phyloP scores from a whole-genome alignment of 2,797 vertebrate genomes.

The Amblyraja radiata region DNA sequence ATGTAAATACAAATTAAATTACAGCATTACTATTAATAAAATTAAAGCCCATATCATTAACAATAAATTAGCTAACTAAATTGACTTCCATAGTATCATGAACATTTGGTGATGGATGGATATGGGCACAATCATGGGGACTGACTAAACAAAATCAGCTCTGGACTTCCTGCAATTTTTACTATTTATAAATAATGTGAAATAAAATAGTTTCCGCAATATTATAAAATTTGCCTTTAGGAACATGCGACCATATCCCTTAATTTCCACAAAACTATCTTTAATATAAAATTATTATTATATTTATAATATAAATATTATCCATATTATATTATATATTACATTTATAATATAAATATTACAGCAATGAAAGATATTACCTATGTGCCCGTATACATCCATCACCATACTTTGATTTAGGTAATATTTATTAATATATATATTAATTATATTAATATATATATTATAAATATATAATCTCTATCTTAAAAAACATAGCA shows the following conservation, averaged over 20 bases:
- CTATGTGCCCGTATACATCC: too few species aligned
- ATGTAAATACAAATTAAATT: background rate
- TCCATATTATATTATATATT: too few species aligned
- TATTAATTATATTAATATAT: too few species aligned
- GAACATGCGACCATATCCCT: background rate
- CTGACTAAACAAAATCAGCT: background rate
- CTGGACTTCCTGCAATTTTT: background rate
- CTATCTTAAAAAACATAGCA: too few species aligned
- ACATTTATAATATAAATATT: too few species aligned
- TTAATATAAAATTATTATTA: too few species aligned
- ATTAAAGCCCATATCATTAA: background rate
- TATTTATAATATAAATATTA: too few species aligned
- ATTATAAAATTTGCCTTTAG: slow-evolving; percentile 2
- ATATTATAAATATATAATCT: too few species aligned
- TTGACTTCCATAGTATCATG: background rate
- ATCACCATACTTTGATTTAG: too few species aligned
- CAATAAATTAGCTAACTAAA: background rate
- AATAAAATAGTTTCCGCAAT: background rate
- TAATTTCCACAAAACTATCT: too few species aligned
- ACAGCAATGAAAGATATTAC: too few species aligned
- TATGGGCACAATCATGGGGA: background rate
- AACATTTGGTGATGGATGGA: background rate
- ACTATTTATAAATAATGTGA: background rate
- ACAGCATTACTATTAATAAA: background rate
- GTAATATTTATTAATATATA: too few species aligned